These are phyloP conservation scores for Helogale parvula DNA, from an alignment of 2,113 vertebrate genomes.

Conservation along the genomic window DNA sequence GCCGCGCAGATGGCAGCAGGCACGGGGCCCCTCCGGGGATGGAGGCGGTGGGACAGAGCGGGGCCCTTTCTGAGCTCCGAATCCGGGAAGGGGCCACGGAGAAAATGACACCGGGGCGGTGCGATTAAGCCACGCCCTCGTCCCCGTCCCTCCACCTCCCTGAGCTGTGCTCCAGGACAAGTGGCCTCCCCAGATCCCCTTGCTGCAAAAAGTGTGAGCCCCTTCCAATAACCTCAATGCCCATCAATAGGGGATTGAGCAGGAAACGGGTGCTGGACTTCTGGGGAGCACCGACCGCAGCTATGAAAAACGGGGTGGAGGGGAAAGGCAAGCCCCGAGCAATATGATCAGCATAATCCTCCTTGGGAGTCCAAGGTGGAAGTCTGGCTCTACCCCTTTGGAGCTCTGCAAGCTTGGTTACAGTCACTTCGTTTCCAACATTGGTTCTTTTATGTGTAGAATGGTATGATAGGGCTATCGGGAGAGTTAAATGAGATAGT, in stretches of 20 bases:
- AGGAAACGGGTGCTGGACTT: not conserved
- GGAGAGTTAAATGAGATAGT: not conserved
- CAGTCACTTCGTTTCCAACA: not conserved
- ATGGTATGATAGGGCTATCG: rapidly evolving
- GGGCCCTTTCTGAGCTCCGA: not conserved
- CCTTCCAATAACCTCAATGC: not conserved
- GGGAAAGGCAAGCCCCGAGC: not conserved
- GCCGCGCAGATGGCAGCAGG: slow-evolving; percentile 79
- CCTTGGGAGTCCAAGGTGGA: not conserved
- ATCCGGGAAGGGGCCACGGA: not conserved
- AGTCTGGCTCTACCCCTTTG: not conserved
- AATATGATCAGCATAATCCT: not conserved
- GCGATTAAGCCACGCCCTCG: not conserved
- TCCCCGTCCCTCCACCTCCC: not conserved
- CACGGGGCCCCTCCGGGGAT: not conserved
- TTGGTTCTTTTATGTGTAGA: not conserved
- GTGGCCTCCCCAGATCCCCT: not conserved
- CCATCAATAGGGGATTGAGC: not conserved
- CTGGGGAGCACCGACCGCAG: rapidly evolving
- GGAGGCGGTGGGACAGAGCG: not conserved
- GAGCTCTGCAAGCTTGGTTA: not conserved
- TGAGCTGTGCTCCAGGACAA: rapidly evolving
- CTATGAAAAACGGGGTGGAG: not conserved
- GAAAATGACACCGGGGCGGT: not conserved
- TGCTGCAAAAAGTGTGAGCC: not conserved